A percentile compares a stretch with the other conserved stretches of the same genome.
These are phyloP conservation scores for Gymnorhina tibicen DNA, from an alignment of 2,113 vertebrate genomes.

Conservation along the genomic window DNA sequence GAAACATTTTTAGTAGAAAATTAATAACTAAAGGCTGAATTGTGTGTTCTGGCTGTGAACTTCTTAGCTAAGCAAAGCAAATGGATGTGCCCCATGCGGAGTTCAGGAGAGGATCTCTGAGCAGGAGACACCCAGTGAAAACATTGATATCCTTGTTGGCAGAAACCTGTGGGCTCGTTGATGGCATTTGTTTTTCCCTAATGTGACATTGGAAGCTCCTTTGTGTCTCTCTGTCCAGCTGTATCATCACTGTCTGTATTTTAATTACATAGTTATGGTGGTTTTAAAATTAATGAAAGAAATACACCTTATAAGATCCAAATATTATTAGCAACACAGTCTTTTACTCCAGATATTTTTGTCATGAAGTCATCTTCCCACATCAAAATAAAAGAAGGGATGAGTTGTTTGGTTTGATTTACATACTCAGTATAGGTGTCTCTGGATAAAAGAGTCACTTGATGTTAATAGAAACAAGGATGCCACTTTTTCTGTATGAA, in stretches of 20 bases:
- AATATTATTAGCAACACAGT: background rate
- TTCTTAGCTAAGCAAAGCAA: background rate
- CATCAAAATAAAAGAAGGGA: background rate
- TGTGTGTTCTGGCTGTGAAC: background rate
- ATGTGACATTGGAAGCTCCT: background rate
- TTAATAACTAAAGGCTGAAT: background rate
- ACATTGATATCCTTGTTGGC: too few species aligned
- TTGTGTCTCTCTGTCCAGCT: background rate
- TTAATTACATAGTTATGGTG: fast-evolving
- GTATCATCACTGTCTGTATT: background rate
- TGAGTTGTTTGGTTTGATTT: background rate
- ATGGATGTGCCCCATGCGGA: background rate
- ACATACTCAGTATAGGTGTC: too few species aligned
- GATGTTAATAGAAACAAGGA: background rate
- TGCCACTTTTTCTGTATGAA: background rate
- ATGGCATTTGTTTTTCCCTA: background rate
- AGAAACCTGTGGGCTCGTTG: background rate
- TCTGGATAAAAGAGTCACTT: background rate
- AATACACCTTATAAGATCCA: background rate
- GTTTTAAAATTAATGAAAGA: background rate
- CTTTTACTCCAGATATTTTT: background rate
- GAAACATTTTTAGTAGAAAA: background rate
- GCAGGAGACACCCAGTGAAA: background rate
- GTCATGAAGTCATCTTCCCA: background rate
- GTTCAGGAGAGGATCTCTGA: background rate